A percentile compares a stretch with the other conserved stretches of the same genome.
Conservation (phyloP, 2,888 invertebrate species). For the Eudasyphora cyanicolor region DNA sequence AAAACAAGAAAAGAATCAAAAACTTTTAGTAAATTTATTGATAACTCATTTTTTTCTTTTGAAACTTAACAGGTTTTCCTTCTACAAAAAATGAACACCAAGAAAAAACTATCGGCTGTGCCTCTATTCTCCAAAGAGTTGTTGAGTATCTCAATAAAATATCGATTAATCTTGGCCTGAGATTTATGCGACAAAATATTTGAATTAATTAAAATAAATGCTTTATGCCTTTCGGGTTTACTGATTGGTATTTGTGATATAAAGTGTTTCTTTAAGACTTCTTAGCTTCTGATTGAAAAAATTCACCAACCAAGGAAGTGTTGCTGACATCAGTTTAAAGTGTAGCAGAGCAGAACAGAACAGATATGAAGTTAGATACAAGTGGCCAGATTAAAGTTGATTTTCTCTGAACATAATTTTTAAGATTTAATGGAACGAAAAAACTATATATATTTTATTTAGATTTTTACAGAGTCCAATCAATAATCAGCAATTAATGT, state of each 20-base stretch:
- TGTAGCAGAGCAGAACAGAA: neutral
- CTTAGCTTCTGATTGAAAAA: neutral
- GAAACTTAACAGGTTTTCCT: neutral
- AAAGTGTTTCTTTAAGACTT: neutral
- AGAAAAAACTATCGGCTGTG: neutral
- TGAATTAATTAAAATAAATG: constrained; percentile 53
- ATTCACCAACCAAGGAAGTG: neutral
- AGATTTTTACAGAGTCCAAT: no score
- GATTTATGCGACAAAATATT: constrained; percentile 57
- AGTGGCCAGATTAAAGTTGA: neutral
- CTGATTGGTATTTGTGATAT: constrained; percentile 28
- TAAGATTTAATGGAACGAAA: no score
- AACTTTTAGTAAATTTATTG: constrained; percentile 6
- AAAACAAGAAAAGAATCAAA: constrained; percentile 5
- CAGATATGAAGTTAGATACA: neutral
- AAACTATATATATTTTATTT: no score
- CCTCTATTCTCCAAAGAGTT: neutral
- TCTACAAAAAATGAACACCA: neutral
- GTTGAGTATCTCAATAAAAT: constrained; percentile 44
- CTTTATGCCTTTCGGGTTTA: constrained; percentile 43
- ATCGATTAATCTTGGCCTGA: constrained; percentile 43
- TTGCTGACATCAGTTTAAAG: constrained; percentile 13
- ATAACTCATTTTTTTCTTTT: neutral
- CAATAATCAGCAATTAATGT: no score
- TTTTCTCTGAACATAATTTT: no score